A percentile compares a stretch with the other conserved stretches of the same genome.
phyloP scores from a whole-genome alignment of 2,113 vertebrate genomes.

The Fulmarus glacialis region DNA sequence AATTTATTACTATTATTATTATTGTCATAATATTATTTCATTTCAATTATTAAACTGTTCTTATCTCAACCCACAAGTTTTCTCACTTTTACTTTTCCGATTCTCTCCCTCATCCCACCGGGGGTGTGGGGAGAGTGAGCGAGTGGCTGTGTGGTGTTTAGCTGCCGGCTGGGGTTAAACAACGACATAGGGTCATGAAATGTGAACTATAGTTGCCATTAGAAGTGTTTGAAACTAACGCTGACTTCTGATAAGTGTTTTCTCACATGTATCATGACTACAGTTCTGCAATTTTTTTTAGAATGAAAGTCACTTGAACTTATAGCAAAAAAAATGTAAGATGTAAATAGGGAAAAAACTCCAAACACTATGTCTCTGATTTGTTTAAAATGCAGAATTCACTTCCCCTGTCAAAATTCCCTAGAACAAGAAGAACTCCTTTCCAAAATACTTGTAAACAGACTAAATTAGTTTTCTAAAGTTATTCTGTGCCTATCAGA shows the following conservation, averaged over 20 bases:
- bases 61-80: no score
- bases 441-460: neutral
- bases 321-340: neutral
- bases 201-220: neutral
- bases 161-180: no score
- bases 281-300: neutral
- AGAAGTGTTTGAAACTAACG: neutral
- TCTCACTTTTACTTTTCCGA: no score
- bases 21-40: no score
- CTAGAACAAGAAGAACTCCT: neutral
- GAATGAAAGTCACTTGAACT: neutral
- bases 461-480: neutral
- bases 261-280: neutral
- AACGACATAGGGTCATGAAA: neutral
- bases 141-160: no score
- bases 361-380: neutral
- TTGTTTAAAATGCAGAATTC: neutral
- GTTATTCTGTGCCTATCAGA: neutral
- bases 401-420: neutral
- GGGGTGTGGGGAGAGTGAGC: no score
- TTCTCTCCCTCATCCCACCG: no score
- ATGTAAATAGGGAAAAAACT: fast-evolving
- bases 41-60: no score
- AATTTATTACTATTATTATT: no score
- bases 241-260: neutral